These are phyloP conservation scores for Cheilosia pagana DNA, from an alignment of 2,888 invertebrate genomes.

Conservation along the genomic window DNA sequence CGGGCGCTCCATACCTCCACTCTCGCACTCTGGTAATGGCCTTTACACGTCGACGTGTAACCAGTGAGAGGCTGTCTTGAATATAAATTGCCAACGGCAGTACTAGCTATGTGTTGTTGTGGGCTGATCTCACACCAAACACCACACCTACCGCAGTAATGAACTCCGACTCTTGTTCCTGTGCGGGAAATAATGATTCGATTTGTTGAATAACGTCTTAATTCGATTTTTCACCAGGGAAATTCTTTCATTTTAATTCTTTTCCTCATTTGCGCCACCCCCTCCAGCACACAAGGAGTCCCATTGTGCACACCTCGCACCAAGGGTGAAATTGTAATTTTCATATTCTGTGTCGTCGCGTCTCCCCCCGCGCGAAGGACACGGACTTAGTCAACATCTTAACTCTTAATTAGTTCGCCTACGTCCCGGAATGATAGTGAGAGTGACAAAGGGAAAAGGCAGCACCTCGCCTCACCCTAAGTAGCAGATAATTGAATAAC, in stretches of 20 bases:
- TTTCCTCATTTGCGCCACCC: slow-evolving; percentile 2
- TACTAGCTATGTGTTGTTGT: slow-evolving; percentile 30
- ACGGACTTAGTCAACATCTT: slow-evolving; percentile 27
- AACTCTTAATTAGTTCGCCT: slow-evolving; percentile 67
- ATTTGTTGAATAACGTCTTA: slow-evolving; percentile 71
- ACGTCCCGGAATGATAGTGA: slow-evolving; percentile 48
- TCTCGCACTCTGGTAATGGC: slow-evolving; percentile 45
- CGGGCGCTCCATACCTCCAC: neutral
- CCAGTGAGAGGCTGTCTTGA: slow-evolving; percentile 58
- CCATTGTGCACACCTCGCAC: slow-evolving; percentile 1
- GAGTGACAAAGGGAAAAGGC: slow-evolving; percentile 67
- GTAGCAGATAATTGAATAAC: slow-evolving; percentile 72
- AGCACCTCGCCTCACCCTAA: slow-evolving; percentile 47
- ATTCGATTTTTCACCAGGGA: slow-evolving; percentile 68
- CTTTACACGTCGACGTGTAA: slow-evolving; percentile 35
- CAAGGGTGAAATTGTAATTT: slow-evolving; percentile 41
- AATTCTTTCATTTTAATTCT: slow-evolving; percentile 40
- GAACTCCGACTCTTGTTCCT: slow-evolving; percentile 63
- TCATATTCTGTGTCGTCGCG: neutral
- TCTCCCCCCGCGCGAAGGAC: neutral
- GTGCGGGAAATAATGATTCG: slow-evolving; percentile 71
- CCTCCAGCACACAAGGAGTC: neutral
- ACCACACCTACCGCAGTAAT: slow-evolving; percentile 34
- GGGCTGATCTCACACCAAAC: slow-evolving; percentile 27
- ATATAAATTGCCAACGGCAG: slow-evolving; percentile 68